A percentile compares a stretch with the other conserved stretches of the same genome.
Evolutionary conservation across 2,797 vertebrate genomes (phyloP).

Genomic region (Molossus molossus): DNA sequence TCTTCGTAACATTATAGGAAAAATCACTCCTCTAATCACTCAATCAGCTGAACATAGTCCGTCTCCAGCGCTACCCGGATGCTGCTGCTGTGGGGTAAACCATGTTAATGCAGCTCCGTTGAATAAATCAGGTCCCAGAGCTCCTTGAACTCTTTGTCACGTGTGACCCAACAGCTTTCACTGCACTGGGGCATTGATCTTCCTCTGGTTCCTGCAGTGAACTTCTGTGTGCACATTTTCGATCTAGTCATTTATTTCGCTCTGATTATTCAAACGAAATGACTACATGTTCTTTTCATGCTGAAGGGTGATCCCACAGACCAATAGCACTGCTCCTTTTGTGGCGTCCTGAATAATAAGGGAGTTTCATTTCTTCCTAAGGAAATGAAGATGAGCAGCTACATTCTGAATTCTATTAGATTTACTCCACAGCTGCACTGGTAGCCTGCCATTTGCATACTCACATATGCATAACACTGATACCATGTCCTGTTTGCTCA

Average conservation of each 20-base stretch:
- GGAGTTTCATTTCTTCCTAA: conserved; percentile 44
- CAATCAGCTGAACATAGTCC: not conserved
- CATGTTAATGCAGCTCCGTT: not conserved
- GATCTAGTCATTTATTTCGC: conserved; percentile 58
- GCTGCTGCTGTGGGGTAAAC: not conserved
- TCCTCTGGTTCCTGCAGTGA: conserved; percentile 51
- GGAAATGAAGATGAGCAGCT: conserved; percentile 60
- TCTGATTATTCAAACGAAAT: conserved; percentile 39
- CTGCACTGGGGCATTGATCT: not conserved
- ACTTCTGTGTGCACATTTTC: not conserved
- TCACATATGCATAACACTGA: not conserved
- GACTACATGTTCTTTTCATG: not conserved
- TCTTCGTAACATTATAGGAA: not conserved
- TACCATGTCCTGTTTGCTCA: not conserved
- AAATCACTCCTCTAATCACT: conserved; percentile 49
- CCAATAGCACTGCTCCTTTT: not conserved
- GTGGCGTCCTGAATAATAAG: conserved; percentile 32
- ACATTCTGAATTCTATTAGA: conserved; percentile 60
- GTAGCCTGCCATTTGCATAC: not conserved
- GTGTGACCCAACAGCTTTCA: not conserved
- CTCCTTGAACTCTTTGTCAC: conserved; percentile 59
- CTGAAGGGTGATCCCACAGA: not conserved
- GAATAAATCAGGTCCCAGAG: conserved; percentile 51
- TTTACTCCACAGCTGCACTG: not conserved
- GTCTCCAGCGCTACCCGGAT: not conserved